Base-by-base conservation (phyloP, 2,797 vertebrate genomes). In the Pachyuromys duprasi region DNA sequence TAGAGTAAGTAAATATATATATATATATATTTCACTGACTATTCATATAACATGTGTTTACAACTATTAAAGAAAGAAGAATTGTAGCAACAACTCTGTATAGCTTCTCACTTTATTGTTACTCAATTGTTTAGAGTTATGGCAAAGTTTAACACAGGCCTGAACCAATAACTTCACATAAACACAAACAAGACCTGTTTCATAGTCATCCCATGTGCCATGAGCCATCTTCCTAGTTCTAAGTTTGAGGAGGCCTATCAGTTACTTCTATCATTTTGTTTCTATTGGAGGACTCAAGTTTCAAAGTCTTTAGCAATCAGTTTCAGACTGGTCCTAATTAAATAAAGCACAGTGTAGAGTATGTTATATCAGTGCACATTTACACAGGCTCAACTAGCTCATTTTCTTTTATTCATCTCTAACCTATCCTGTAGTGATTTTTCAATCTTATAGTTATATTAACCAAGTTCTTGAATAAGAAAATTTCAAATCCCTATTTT, bases 261-360 rank as follows among this genome's bases (percentile, higher is more conserved):
- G 33, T 33, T 70, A 42, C 2, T 79, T 5, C 28, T 79, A 7
- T 42, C 28, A 80, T 31, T 76, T 86, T 62, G 36, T 28, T 83
- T 93, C 94, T 42, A 13, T 53, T 42, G 83, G 82, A 69, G 15
- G 42, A 86, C 33, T 92, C 49, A 17, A 15, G 26, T 86, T 95
- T 75, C 62, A 89, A 91, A 74, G 36, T 20, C 31, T 36, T 96
- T 39, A n/a, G 28, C 55, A 79, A 62, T 5, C 8, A 39, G 13
- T 7, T 74, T 17, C 33, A 79, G 12, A 13, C 33, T 60, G 60
- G 3, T 8, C 76, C 26, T 60, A 55, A 26, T 81, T 49, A 57
- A 67, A 55, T 17, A 55, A 83, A 86, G 62, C 9, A 82, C 65
- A 69, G 3, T 4, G 22, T 3, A 3, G 31, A 74, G 1, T 8